Evolutionary conservation across 2,888 invertebrate genomes (phyloP).

Genomic region (Lobophora halterata): DNA sequence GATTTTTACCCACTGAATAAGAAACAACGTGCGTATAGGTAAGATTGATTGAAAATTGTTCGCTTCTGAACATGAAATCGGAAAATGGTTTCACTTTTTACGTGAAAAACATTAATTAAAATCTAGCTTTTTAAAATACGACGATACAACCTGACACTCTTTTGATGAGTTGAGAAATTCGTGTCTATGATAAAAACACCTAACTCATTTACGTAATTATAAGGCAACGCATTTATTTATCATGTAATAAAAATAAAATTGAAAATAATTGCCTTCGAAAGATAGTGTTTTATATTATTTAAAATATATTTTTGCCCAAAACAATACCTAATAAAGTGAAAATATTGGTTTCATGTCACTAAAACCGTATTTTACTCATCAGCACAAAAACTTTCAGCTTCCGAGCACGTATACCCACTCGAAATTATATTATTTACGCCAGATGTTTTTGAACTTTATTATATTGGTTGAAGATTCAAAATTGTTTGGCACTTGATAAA

Average conservation of each 20-base stretch:
- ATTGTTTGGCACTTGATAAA: conserved; percentile 30
- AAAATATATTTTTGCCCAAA: too few relatives aligned
- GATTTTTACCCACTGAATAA: conserved; percentile 61
- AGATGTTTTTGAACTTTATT: conserved; percentile 27
- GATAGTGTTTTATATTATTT: too few relatives aligned
- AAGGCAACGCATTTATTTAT: too few relatives aligned
- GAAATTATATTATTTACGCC: conserved; percentile 50
- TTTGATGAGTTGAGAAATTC: too few relatives aligned
- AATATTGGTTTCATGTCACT: conserved; percentile 33
- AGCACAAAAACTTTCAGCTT: conserved; percentile 49
- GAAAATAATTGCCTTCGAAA: too few relatives aligned
- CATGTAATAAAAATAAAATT: too few relatives aligned
- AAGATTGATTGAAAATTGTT: conserved; percentile 41
- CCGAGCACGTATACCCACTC: conserved; percentile 55
- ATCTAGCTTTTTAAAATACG: too few relatives aligned
- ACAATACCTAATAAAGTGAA: conserved; percentile 1
- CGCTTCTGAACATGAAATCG: conserved; percentile 21
- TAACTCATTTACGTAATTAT: too few relatives aligned
- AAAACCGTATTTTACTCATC: conserved; percentile 45
- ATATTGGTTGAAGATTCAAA: conserved; percentile 29
- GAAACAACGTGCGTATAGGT: conserved; percentile 48
- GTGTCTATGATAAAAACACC: too few relatives aligned
- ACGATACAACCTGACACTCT: too few relatives aligned
- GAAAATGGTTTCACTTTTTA: conserved; percentile 13
- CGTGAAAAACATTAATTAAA: too few relatives aligned